Conservation (phyloP, 2,888 invertebrate genomes). For the Rapana venosa region DNA sequence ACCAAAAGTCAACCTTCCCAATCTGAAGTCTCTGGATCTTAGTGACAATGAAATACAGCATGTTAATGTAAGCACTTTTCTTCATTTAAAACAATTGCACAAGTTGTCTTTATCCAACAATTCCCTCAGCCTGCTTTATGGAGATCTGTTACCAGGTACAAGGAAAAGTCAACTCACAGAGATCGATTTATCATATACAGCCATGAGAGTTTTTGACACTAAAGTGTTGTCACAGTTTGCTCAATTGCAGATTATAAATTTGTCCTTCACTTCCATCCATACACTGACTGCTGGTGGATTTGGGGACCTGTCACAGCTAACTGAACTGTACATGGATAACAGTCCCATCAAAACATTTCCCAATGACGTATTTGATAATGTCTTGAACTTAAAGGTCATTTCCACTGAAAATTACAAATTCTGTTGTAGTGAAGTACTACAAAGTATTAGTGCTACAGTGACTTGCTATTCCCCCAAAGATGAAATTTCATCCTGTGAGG, state of each 20-base stretch:
- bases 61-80: background rate
- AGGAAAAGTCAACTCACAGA: background rate
- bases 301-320: background rate
- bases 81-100: background rate
- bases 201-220: background rate
- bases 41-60: background rate
- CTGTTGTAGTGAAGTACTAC: background rate
- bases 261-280: background rate
- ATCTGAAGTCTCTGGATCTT: background rate
- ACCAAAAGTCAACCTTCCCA: background rate
- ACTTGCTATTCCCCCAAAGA: background rate
- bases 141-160: background rate
- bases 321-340: background rate
- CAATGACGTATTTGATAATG: background rate
- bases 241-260: background rate
- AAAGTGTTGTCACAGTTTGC: background rate
- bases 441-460: background rate
- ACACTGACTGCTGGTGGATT: background rate
- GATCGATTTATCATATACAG: background rate
- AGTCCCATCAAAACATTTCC: background rate
- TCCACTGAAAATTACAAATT: background rate
- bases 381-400: background rate
- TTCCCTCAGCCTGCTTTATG: background rate
- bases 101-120: background rate
- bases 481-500: background rate